These are phyloP conservation scores for western clawed frog (Xenopus tropicalis) DNA, from an alignment of 2,113 vertebrate genomes.

Conservation along the genomic window DNA sequence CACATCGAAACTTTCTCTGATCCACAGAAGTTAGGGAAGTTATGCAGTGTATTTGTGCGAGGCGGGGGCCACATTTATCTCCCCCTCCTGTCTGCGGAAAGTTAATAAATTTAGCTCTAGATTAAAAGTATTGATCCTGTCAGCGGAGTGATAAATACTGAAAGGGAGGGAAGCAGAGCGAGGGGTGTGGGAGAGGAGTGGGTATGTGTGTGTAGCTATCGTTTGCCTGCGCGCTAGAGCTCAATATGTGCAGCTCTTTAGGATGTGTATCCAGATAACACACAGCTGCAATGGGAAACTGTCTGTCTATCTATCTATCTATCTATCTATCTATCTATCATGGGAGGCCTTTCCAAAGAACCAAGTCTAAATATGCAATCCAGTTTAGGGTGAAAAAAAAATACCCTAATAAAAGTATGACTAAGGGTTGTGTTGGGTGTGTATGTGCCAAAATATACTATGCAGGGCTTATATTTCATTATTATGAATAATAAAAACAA, in stretches of 20 bases:
- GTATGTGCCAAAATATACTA: too few species aligned
- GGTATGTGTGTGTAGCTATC: slow-evolving; percentile 16
- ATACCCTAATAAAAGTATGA: too few species aligned
- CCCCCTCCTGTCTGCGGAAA: slow-evolving; percentile 37
- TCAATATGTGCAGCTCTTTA: not conserved
- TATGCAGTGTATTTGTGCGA: slow-evolving; percentile 7
- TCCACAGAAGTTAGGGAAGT: slow-evolving; percentile 24
- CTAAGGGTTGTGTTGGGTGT: too few species aligned
- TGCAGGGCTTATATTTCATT: too few species aligned
- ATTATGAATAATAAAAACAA: too few species aligned
- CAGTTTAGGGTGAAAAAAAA: too few species aligned
- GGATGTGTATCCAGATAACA: too few species aligned
- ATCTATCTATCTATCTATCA: too few species aligned
- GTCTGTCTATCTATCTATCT: too few species aligned
- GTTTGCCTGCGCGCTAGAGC: not conserved
- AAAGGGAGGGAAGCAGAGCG: slow-evolving; percentile 26
- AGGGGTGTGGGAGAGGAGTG: slow-evolving; percentile 18
- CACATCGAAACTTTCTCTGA: slow-evolving; percentile 3
- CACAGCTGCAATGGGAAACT: too few species aligned
- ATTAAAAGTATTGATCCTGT: slow-evolving; percentile 45
- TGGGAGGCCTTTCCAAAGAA: too few species aligned
- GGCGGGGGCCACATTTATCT: slow-evolving; percentile 38
- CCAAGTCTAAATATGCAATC: too few species aligned
- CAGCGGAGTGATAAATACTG: slow-evolving; percentile 35
- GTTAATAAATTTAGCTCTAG: slow-evolving; percentile 46